A percentile compares a stretch with the other conserved stretches of the same genome.
Evolutionary conservation across 2,888 invertebrate species (phyloP).

Genomic region (Xanthostigma xanthostigma): DNA sequence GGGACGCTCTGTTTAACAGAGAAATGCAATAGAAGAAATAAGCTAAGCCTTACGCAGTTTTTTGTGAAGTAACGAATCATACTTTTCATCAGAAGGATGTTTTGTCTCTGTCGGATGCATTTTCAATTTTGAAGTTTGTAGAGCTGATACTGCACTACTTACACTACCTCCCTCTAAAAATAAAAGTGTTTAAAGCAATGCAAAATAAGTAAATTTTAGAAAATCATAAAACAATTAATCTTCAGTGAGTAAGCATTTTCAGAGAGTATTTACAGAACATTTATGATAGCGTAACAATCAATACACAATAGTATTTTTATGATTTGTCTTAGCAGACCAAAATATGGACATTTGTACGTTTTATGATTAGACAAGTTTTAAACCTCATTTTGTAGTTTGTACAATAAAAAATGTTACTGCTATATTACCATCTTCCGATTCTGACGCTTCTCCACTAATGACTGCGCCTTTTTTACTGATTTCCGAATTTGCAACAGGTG

Average conservation of each 20-base stretch:
- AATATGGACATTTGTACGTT: too few species aligned
- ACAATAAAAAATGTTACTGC: neutral
- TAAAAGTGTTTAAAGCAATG: neutral
- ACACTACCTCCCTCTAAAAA: constrained; percentile 20
- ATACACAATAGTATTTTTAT: too few species aligned
- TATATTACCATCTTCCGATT: constrained; percentile 24
- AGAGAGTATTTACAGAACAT: too few species aligned
- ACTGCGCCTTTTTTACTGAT: constrained; percentile 17
- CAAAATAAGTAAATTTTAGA: too few species aligned
- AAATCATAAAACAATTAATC: too few species aligned
- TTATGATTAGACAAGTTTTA: too few species aligned
- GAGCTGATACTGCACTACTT: constrained; percentile 21
- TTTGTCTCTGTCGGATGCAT: neutral
- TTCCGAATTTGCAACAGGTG: too few species aligned
- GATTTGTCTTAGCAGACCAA: too few species aligned
- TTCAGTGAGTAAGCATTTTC: too few species aligned
- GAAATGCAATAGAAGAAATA: neutral
- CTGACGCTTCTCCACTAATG: constrained; percentile 26
- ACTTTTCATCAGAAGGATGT: constrained; percentile 9
- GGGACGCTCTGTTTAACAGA: too few species aligned
- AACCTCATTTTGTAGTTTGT: too few species aligned
- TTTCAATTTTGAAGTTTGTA: constrained; percentile 8
- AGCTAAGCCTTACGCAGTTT: constrained; percentile 18
- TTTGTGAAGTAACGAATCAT: constrained; percentile 21
- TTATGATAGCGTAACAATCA: too few species aligned